Base-by-base conservation (phyloP, 2,797 vertebrate genomes). In the Dryobates pubescens region DNA sequence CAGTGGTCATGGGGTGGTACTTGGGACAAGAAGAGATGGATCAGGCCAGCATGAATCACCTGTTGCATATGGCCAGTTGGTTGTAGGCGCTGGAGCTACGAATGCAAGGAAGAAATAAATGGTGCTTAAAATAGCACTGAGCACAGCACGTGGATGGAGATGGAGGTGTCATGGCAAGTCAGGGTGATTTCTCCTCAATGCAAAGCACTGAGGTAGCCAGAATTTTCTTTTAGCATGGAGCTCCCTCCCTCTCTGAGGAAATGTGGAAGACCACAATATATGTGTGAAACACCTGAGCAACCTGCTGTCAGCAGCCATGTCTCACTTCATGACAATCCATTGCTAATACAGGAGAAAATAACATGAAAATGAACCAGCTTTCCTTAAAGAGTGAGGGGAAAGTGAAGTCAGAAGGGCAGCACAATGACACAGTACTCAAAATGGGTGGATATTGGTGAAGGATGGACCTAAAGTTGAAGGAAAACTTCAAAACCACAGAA, bases 71-170 rank as follows among this genome's bases (percentile, higher is more conserved):
- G 2, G 7, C 72, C 61, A 34, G 32, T 13, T 13, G 5, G 6
- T 27, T 1, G 1, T 47, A 63, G 78, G 16, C 49, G 29, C 9
- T 29, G 67, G 29, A 61, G 18, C 6, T 75, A 34, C 1, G 1
- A 38, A 62, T n/a, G 26, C 29, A 57, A 54, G 13, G 6, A 54
- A 57, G 36, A 82, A 80, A 77, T 27, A 83, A 71, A 58, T 9
- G 10, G 4, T 13, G 45, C 24, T 72, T 58, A 0, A n/a, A 61
- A 63, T 61, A 32, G 7, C 20, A 24, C 53, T 61, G 30, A 73
- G 16, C 13, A 27, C 1, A 19, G 9, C 4, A 12, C 0, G 1
- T 5, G 1, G 19, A 3, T 14, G 53, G 62, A 27, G 72, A 20
- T 2, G 36, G 41, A 63, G 22, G 5, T 41, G 57, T 51, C 1